Conservation (phyloP, 2,888 invertebrate species). For the Ypsolopha scabrella region DNA sequence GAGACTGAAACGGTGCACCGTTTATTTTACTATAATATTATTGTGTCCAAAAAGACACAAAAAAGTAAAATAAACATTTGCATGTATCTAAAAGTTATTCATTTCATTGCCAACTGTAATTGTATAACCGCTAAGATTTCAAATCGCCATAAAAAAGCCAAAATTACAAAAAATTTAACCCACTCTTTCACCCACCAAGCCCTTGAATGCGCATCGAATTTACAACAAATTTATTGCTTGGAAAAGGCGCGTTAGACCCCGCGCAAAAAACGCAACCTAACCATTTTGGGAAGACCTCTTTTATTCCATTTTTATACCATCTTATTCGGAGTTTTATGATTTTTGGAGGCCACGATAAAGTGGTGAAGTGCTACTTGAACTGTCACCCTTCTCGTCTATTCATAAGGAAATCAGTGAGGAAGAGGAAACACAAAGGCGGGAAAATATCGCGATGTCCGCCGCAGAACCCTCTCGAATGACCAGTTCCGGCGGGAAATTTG, state of each 20-base stretch:
- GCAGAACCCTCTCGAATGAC: conserved; percentile 46
- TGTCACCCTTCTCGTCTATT: conserved; percentile 23
- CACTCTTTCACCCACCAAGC: conserved; percentile 35
- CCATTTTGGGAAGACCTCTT: not conserved
- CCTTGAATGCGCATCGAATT: conserved; percentile 48
- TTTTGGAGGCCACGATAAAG: too few species aligned
- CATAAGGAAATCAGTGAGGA: conserved; percentile 50
- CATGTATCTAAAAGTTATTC: not conserved
- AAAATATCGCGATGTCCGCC: conserved; percentile 56
- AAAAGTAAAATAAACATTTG: too few species aligned
- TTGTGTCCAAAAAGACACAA: too few species aligned
- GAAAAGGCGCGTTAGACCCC: conserved; percentile 44
- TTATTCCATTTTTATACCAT: too few species aligned
- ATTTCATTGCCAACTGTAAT: not conserved
- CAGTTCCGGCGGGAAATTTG: conserved; percentile 48
- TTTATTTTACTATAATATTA: too few species aligned
- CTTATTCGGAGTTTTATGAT: too few species aligned
- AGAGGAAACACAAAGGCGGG: conserved; percentile 46
- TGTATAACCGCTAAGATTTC: not conserved
- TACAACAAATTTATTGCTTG: conserved; percentile 47
- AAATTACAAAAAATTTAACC: not conserved
- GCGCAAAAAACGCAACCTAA: conserved; percentile 19
- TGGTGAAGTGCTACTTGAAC: conserved; percentile 16
- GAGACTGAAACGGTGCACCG: too few species aligned
- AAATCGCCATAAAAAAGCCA: not conserved